phyloP scores from a whole-genome alignment of 2,797 vertebrate species.

The Galaxias olidus region DNA sequence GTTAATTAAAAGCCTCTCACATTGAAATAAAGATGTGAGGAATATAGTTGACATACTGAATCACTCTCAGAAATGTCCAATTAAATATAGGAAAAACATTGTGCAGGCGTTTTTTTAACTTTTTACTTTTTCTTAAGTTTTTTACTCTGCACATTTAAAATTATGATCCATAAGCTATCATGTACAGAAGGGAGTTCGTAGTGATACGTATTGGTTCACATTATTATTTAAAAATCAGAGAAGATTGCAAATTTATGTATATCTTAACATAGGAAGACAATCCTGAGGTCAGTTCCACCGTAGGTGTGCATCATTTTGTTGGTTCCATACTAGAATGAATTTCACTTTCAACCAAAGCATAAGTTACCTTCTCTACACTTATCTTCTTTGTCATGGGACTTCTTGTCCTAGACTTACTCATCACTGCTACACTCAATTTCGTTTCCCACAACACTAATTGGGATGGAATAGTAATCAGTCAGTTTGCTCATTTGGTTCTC shows the following conservation, averaged over 20 bases:
- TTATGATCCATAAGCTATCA: too few relatives aligned
- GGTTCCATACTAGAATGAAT: background rate
- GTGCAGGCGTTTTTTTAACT: background rate
- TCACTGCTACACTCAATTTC: slow-evolving; percentile 40
- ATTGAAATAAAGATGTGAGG: slow-evolving; percentile 64
- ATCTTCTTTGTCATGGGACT: slow-evolving; percentile 28
- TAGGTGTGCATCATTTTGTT: background rate
- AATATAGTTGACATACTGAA: slow-evolving; percentile 39
- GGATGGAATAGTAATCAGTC: slow-evolving; percentile 46
- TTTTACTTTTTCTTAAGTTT: too few relatives aligned
- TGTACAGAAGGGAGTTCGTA: too few relatives aligned
- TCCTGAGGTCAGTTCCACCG: too few relatives aligned
- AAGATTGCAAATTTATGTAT: too few relatives aligned
- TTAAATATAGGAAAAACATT: slow-evolving; percentile 36
- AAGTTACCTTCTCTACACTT: slow-evolving; percentile 38
- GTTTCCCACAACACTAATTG: slow-evolving; percentile 47
- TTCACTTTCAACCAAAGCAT: slow-evolving; percentile 19
- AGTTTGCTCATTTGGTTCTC: slow-evolving; percentile 34
- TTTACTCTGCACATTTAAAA: too few relatives aligned
- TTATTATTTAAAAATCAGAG: too few relatives aligned
- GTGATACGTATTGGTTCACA: too few relatives aligned
- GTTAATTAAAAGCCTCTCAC: slow-evolving; percentile 73
- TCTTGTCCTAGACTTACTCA: slow-evolving; percentile 48
- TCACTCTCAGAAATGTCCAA: slow-evolving; percentile 35
- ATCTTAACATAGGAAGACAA: too few relatives aligned